Conservation (phyloP, 2,888 invertebrate species). For the Sisyra nigra region DNA sequence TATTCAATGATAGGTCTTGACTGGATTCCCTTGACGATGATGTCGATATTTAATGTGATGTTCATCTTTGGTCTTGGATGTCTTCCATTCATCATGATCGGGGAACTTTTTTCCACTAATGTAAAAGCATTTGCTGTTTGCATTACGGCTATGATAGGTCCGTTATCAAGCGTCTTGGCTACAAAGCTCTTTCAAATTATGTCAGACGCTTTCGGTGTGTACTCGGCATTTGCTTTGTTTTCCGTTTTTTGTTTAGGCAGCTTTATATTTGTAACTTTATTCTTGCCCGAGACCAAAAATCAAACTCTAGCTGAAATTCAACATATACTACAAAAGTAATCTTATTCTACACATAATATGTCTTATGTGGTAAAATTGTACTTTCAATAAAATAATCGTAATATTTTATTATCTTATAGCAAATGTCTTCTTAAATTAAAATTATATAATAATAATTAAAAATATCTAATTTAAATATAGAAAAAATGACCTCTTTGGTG, state of each 20-base stretch:
- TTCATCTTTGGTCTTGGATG: slow-evolving; percentile 7
- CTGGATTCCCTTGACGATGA: slow-evolving; percentile 3
- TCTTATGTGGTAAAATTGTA: no score
- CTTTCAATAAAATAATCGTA: no score
- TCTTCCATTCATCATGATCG: slow-evolving; percentile 7
- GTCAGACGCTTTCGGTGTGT: slow-evolving; percentile 3
- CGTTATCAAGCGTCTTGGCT: not conserved
- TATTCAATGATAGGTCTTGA: not conserved
- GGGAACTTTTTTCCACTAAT: slow-evolving; percentile 8
- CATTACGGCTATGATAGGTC: slow-evolving; percentile 1
- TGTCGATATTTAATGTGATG: slow-evolving; percentile 5
- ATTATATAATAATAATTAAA: no score
- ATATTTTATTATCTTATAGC: no score
- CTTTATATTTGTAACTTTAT: slow-evolving; percentile 4
- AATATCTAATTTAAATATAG: no score
- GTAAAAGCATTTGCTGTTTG: slow-evolving; percentile 6
- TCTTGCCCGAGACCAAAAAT: slow-evolving; percentile 8
- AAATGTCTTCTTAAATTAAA: no score
- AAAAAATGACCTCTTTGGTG: no score
- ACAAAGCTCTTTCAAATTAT: slow-evolving; percentile 7
- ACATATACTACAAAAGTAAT: no score
- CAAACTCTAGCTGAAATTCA: slow-evolving; percentile 5
- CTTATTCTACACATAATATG: no score
- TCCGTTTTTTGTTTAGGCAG: not conserved
- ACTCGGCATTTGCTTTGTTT: slow-evolving; percentile 5